Evolutionary conservation across 2,113 vertebrate genomes (phyloP).

Genomic region (Oncorhynchus mykiss): DNA sequence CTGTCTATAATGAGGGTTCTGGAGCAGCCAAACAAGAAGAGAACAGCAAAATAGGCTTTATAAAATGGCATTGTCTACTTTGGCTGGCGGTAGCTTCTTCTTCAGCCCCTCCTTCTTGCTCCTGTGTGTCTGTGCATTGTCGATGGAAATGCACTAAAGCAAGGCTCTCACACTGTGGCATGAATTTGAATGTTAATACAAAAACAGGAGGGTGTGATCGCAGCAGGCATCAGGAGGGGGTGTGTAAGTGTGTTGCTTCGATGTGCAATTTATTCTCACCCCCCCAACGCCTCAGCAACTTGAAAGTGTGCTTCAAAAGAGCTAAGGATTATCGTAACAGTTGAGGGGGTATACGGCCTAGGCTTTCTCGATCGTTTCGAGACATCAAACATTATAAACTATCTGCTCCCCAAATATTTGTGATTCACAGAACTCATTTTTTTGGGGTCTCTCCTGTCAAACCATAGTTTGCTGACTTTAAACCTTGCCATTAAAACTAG

Average conservation of each 20-base stretch:
- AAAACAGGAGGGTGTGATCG: constrained; percentile 73
- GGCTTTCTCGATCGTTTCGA: constrained; percentile 33
- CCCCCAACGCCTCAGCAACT: constrained; percentile 63
- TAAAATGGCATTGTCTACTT: constrained; percentile 34
- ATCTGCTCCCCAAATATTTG: constrained; percentile 36
- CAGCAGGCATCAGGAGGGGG: constrained; percentile 68
- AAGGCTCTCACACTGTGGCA: constrained; percentile 57
- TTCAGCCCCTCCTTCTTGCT: constrained; percentile 36
- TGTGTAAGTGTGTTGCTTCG: constrained; percentile 54
- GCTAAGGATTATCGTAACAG: constrained; percentile 58
- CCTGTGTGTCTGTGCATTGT: constrained; percentile 57
- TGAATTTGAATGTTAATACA: constrained; percentile 75
- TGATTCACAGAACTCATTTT: constrained; percentile 26
- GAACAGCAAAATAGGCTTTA: constrained; percentile 40
- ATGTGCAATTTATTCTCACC: constrained; percentile 74
- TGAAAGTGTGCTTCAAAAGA: constrained; percentile 76
- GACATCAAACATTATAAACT: constrained; percentile 64
- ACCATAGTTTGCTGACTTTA: constrained; percentile 15
- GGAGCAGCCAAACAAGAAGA: constrained; percentile 1
- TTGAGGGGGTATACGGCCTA: constrained; percentile 31
- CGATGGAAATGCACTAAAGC: constrained; percentile 65
- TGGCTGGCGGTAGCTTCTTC: constrained; percentile 22
- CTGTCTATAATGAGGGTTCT: not conserved
- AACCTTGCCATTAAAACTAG: constrained; percentile 8
- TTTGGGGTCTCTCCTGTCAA: constrained; percentile 8